Percentiles rank a stretch among this genome's conserved stretches.
Evolutionary conservation across 2,113 vertebrate species (phyloP).

Genomic region (Theristicus caerulescens): DNA sequence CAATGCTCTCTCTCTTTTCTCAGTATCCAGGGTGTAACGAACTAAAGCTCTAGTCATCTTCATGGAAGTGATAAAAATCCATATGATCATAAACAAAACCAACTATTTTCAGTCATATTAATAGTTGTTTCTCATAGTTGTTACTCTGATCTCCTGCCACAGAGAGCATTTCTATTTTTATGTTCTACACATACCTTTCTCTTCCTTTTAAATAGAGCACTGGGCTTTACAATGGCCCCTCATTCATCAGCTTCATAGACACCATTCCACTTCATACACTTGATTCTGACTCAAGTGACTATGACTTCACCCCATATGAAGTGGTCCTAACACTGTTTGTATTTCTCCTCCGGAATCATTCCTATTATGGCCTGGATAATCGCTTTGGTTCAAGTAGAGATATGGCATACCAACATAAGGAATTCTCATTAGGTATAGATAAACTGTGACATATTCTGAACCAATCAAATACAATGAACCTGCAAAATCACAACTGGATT

Average conservation of each 20-base stretch:
- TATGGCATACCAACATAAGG: neutral
- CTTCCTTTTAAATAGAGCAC: neutral
- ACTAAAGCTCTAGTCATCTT: neutral
- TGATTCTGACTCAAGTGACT: constrained; percentile 19
- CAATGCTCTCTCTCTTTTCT: neutral
- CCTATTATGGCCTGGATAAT: neutral
- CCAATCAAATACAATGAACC: neutral
- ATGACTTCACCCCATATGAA: constrained; percentile 24
- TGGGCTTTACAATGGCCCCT: neutral
- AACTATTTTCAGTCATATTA: neutral
- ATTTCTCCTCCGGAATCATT: neutral
- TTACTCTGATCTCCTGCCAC: neutral
- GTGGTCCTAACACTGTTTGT: neutral
- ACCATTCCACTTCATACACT: neutral
- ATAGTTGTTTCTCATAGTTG: neutral
- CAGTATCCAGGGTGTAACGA: neutral
- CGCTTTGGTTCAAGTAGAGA: neutral
- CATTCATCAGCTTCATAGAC: neutral
- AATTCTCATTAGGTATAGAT: constrained; percentile 1
- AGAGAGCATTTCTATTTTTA: constrained; percentile 13
- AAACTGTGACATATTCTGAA: neutral
- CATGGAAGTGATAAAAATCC: neutral
- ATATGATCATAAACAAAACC: neutral
- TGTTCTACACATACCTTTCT: neutral
- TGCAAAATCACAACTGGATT: neutral